These are phyloP conservation scores for Eubasilissa splendida DNA, from an alignment of 2,888 invertebrate genomes.

Conservation along the genomic window DNA sequence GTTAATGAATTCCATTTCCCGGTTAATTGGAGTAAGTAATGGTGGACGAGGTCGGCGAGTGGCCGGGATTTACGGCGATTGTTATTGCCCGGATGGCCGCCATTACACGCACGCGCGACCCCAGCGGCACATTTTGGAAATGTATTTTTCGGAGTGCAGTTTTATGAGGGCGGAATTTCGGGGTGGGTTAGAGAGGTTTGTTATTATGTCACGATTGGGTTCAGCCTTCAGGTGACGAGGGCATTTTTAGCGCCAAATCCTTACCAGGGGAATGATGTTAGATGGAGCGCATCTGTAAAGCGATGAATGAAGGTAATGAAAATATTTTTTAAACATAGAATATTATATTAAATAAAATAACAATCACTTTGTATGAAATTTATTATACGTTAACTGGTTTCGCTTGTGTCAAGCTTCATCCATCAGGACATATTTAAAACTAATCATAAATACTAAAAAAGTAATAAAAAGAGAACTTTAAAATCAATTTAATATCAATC, in stretches of 20 bases:
- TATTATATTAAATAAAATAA: no score
- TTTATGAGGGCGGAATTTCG: constrained; percentile 44
- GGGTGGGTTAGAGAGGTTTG: constrained; percentile 6
- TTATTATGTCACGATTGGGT: not conserved
- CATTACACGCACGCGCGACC: constrained; percentile 55
- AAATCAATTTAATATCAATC: no score
- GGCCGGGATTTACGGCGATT: constrained; percentile 57
- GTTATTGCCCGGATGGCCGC: constrained; percentile 58
- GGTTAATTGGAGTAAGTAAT: constrained; percentile 53
- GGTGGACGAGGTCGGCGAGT: constrained; percentile 48
- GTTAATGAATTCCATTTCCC: constrained; percentile 43
- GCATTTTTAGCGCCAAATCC: no score
- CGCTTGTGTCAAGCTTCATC: no score
- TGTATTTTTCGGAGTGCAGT: constrained; percentile 51
- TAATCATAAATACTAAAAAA: no score
- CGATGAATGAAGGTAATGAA: no score
- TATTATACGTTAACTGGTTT: no score
- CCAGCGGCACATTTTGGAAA: constrained; percentile 52
- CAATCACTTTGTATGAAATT: no score
- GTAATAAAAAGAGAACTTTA: no score
- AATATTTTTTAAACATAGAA: no score
- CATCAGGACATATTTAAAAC: no score
- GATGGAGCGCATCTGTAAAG: no score
- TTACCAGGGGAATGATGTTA: not conserved
- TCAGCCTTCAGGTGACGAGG: not conserved